These are phyloP conservation scores for Lacerta bilineata DNA, from an alignment of 2,797 vertebrate genomes.

Conservation along the genomic window DNA sequence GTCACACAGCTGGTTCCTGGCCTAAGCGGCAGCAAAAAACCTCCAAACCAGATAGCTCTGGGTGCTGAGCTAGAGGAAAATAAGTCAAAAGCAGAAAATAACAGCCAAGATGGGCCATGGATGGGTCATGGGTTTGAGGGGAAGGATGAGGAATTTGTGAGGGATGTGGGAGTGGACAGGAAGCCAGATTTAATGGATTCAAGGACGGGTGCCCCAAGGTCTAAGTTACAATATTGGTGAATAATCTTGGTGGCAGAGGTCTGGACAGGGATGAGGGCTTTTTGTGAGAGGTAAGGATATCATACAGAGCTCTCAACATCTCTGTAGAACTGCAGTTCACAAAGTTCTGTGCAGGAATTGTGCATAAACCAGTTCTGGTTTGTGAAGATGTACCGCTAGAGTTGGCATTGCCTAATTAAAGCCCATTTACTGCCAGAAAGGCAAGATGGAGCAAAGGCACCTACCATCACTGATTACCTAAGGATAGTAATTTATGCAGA, in stretches of 20 bases:
- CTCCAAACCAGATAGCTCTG: too few species aligned
- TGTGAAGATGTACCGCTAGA: background rate
- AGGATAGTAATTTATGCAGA: slow-evolving; percentile 15
- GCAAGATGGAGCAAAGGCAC: background rate
- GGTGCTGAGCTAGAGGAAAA: too few species aligned
- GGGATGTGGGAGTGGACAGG: background rate
- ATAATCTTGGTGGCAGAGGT: too few species aligned
- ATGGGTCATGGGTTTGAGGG: background rate
- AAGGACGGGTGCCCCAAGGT: too few species aligned
- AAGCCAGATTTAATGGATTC: too few species aligned
- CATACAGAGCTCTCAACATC: background rate
- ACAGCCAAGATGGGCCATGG: too few species aligned
- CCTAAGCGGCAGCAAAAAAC: too few species aligned
- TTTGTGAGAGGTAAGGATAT: background rate
- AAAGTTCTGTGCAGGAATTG: background rate
- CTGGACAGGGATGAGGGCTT: too few species aligned
- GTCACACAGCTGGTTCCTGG: too few species aligned
- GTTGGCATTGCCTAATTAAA: background rate
- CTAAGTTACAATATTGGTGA: too few species aligned
- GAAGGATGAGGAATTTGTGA: background rate
- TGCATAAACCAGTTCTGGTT: background rate
- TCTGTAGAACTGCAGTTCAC: background rate
- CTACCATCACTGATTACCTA: slow-evolving; percentile 3
- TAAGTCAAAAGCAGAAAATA: too few species aligned
- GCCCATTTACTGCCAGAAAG: background rate